Conservation (phyloP, 2,113 vertebrate genomes). For the Eidolon helvum region DNA sequence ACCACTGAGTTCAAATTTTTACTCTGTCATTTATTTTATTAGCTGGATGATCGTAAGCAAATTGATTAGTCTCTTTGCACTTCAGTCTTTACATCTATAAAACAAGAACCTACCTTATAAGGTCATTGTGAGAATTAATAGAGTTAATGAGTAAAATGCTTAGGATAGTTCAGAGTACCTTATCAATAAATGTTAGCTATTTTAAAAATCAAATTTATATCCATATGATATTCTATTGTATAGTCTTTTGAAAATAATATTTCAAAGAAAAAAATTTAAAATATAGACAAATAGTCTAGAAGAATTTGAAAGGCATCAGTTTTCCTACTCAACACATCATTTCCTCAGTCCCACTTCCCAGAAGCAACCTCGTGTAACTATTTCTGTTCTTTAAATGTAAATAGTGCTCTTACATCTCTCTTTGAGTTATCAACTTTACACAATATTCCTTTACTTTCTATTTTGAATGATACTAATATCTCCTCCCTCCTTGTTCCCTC, state of each 20-base stretch:
- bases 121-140: not conserved
- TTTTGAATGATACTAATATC: not conserved
- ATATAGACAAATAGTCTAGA: not conserved
- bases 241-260: not conserved
- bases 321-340: not conserved
- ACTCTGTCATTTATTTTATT: not conserved
- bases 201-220: not conserved
- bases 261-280: not conserved
- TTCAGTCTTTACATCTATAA: not conserved
- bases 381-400: not conserved
- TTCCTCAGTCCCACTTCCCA: not conserved
- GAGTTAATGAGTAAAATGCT: not conserved
- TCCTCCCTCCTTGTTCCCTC: not conserved
- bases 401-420: not conserved
- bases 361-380: not conserved
- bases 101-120: not conserved
- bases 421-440: not conserved
- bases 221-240: not conserved
- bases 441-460: not conserved
- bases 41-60: not conserved
- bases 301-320: not conserved
- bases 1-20: not conserved
- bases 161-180: not conserved
- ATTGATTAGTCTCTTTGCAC: not conserved
- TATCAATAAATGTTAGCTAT: not conserved